Conservation (phyloP, 2,113 vertebrate species). For the Sardina pilchardus region DNA sequence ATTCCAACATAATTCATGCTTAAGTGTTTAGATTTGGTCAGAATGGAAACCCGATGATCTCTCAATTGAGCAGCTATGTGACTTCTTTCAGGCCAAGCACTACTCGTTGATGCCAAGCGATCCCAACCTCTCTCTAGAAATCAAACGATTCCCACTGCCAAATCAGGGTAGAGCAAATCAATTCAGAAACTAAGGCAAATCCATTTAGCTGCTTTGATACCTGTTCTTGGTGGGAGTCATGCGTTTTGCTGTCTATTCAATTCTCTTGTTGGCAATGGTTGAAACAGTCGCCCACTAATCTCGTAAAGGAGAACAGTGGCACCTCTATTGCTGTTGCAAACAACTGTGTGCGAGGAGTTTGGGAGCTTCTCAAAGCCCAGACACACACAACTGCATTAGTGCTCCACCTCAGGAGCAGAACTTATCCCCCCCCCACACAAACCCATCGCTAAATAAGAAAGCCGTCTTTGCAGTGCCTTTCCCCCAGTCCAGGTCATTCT, state of each 20-base stretch:
- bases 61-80: not conserved
- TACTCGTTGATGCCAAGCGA: not conserved
- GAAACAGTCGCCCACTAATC: not conserved
- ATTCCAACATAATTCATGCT: not conserved
- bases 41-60: not conserved
- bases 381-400: not conserved
- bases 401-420: not conserved
- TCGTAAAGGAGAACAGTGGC: not conserved
- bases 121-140: not conserved
- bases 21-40: constrained; percentile 10
- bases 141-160: not conserved
- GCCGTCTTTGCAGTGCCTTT: not conserved
- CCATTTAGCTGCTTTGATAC: constrained; percentile 2
- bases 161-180: not conserved
- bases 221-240: not conserved
- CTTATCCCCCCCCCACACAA: not conserved
- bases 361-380: not conserved
- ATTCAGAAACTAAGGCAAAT: not conserved
- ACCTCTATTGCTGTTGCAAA: not conserved
- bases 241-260: not conserved
- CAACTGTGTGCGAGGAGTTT: not conserved
- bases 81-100: constrained; percentile 7
- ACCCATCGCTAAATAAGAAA: not conserved
- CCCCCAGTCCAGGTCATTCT: not conserved
- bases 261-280: not conserved